phyloP scores from a whole-genome alignment of 2,888 invertebrate genomes.

The Pachymerium ferrugineum region DNA sequence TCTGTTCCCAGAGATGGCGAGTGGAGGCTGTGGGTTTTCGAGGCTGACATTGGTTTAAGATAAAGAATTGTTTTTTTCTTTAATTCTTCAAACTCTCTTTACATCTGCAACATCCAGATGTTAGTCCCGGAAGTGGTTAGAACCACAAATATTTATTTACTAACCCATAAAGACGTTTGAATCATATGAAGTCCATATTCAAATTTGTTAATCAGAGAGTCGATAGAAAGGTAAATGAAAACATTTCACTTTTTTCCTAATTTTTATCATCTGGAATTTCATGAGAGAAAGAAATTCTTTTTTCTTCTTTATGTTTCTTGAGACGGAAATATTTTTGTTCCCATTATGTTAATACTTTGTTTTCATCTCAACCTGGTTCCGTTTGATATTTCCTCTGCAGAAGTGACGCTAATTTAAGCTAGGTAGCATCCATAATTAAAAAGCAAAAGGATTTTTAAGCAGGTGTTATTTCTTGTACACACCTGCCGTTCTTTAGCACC shows the following conservation, averaged over 20 bases:
- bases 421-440: too few species aligned
- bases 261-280: background rate
- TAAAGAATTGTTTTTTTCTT: background rate
- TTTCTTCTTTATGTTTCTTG: too few species aligned
- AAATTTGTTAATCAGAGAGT: constrained; percentile 17
- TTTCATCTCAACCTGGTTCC: too few species aligned
- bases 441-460: too few species aligned
- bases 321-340: too few species aligned
- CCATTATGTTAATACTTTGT: too few species aligned
- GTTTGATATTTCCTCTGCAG: too few species aligned
- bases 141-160: background rate
- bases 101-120: background rate
- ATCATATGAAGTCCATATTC: constrained; percentile 7
- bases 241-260: too few species aligned
- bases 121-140: constrained; percentile 9
- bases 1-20: constrained; percentile 27
- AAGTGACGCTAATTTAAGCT: too few species aligned
- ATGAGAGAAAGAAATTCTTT: background rate
- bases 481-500: background rate
- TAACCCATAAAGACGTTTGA: background rate
- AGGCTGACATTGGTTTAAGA: too few species aligned
- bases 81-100: background rate
- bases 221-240: background rate
- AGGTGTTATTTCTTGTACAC: background rate
- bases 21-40: background rate